Evolutionary conservation across 2,797 vertebrate genomes (phyloP).

Genomic region (Sebastes flavidus): DNA sequence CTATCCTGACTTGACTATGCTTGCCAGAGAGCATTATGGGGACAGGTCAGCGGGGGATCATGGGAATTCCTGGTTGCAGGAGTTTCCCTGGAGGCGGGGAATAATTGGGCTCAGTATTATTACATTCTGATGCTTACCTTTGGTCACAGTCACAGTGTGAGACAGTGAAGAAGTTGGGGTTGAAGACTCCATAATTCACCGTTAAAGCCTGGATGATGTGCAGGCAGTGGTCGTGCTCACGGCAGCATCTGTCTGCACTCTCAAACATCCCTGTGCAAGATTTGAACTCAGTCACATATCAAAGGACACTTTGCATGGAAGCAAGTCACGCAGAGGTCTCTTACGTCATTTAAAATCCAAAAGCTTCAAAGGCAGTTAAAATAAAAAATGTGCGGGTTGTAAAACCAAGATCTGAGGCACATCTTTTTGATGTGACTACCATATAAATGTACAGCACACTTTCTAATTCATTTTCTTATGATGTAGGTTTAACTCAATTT

Average conservation of each 20-base stretch:
- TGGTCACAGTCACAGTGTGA: slow-evolving; percentile 92
- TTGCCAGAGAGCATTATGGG: background rate
- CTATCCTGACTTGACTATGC: background rate
- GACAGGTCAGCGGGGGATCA: background rate
- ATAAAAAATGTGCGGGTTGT: background rate
- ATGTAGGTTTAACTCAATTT: background rate
- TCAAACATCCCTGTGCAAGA: slow-evolving; percentile 79
- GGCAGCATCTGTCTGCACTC: slow-evolving; percentile 87
- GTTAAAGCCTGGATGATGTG: slow-evolving; percentile 83
- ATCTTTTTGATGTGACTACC: background rate
- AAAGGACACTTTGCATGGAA: background rate
- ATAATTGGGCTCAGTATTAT: background rate
- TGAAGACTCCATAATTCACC: slow-evolving; percentile 87
- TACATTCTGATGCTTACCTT: slow-evolving; percentile 66
- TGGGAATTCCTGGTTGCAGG: slow-evolving; percentile 13
- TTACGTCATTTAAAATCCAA: background rate
- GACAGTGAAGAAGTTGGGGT: slow-evolving; percentile 86
- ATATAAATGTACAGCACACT: background rate
- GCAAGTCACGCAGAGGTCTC: background rate
- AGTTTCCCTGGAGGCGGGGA: slow-evolving; percentile 11
- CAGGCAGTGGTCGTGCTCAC: slow-evolving; percentile 89
- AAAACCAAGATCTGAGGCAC: background rate
- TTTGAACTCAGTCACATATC: background rate
- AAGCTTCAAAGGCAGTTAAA: background rate
- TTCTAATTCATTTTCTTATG: background rate